Percentiles rank a stretch among this genome's conserved stretches.
Conservation (phyloP, 2,113 vertebrate genomes). For the Caranx melampygus region DNA sequence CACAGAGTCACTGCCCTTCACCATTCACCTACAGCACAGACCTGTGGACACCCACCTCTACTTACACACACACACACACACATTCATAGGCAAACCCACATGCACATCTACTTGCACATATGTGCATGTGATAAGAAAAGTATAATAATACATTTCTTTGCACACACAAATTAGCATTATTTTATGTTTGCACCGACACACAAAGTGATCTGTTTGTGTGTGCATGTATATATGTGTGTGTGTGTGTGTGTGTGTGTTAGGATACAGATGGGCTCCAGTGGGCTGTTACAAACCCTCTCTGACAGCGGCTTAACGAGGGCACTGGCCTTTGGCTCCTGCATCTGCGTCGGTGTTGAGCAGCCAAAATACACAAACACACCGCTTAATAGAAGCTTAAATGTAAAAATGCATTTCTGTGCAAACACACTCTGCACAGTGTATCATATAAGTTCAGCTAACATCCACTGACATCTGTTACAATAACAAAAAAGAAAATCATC, state of each 20-base stretch:
- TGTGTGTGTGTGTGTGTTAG: conserved; percentile 57
- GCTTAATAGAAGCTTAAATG: conserved; percentile 38
- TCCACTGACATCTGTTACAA: conserved; percentile 9
- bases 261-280: conserved; percentile 74
- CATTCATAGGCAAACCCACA: not conserved
- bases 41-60: conserved; percentile 31
- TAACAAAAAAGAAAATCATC: conserved; percentile 5
- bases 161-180: not conserved
- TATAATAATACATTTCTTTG: not conserved
- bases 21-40: conserved; percentile 47
- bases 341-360: conserved; percentile 68
- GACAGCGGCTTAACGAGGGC: conserved; percentile 79
- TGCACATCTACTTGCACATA: not conserved
- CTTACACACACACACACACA: conserved; percentile 2
- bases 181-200: not conserved
- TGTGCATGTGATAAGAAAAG: not conserved
- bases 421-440: not conserved
- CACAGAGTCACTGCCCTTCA: conserved; percentile 57
- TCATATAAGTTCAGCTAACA: not conserved
- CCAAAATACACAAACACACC: conserved; percentile 61
- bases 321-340: conserved; percentile 77
- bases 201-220: conserved; percentile 31
- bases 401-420: not conserved
- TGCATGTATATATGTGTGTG: conserved; percentile 45
- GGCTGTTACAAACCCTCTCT: conserved; percentile 79